phyloP scores from a whole-genome alignment of 1,140 invertebrate species.

The Drosophila nigrodunni region DNA sequence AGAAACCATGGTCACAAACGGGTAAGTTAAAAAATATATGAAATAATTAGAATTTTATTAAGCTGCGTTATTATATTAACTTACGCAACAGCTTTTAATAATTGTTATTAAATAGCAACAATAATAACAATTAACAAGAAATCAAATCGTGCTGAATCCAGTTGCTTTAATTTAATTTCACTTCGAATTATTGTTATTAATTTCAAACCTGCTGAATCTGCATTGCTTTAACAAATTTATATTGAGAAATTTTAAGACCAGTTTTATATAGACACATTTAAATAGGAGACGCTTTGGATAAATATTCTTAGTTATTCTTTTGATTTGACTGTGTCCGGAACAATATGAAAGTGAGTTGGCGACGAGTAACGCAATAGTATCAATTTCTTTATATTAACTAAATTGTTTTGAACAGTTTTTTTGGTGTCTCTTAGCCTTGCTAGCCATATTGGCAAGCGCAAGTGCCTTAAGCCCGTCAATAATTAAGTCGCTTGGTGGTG shows the following conservation, averaged over 20 bases:
- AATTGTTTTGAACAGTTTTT: slow-evolving; percentile 51
- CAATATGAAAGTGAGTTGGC: slow-evolving; percentile 68
- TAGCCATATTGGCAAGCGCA: slow-evolving; percentile 58
- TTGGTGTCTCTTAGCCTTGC: slow-evolving; percentile 69
- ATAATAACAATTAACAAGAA: too few relatives aligned
- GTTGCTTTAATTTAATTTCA: too few relatives aligned
- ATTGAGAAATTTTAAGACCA: neutral
- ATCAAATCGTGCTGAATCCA: too few relatives aligned
- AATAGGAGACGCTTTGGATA: slow-evolving; percentile 54
- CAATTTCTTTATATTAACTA: neutral
- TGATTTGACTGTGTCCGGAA: slow-evolving; percentile 49
- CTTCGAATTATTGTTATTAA: too few relatives aligned
- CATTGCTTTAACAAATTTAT: too few relatives aligned
- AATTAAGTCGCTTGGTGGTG: neutral
- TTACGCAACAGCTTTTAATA: too few relatives aligned
- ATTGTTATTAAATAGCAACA: too few relatives aligned
- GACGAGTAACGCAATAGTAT: slow-evolving; percentile 5
- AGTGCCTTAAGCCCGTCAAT: slow-evolving; percentile 38
- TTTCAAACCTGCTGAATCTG: too few relatives aligned
- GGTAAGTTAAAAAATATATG: too few relatives aligned
- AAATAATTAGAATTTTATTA: too few relatives aligned
- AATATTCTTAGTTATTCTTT: slow-evolving; percentile 69
- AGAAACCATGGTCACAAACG: too few relatives aligned
- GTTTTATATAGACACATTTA: slow-evolving; percentile 42
- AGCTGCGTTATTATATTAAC: too few relatives aligned